These are phyloP conservation scores for Hedychridium roseum DNA, from an alignment of 2,888 invertebrate genomes.

Conservation along the genomic window DNA sequence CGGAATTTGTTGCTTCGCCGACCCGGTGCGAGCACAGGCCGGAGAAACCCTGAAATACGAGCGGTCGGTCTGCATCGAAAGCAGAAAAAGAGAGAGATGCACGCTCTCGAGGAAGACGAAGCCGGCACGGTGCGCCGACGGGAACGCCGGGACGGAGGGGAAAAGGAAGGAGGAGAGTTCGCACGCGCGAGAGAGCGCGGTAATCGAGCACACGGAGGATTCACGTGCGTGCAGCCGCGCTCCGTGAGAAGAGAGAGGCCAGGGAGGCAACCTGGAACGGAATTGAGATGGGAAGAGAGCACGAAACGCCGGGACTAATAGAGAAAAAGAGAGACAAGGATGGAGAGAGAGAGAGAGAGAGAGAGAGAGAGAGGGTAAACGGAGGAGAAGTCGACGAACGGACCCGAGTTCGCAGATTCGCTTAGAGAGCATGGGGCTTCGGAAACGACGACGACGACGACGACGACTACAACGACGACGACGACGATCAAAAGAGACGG, in stretches of 20 bases:
- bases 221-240: constrained; percentile 41
- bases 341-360: constrained; percentile 12
- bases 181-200: constrained; percentile 17
- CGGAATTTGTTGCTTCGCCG: constrained; percentile 50
- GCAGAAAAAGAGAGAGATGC: constrained; percentile 35
- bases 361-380: constrained; percentile 11
- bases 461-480: constrained; percentile 17
- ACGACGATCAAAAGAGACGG: constrained; percentile 14
- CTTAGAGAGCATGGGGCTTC: constrained; percentile 18
- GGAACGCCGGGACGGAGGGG: constrained; percentile 42
- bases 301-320: constrained; percentile 13
- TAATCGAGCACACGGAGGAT: constrained; percentile 52
- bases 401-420: constrained; percentile 27
- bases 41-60: constrained; percentile 45
- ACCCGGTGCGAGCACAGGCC: constrained; percentile 34
- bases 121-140: constrained; percentile 62
- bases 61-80: constrained; percentile 49
- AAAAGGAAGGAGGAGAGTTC: constrained; percentile 7
- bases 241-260: constrained; percentile 19
- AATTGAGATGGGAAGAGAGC: background rate
- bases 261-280: background rate
- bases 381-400: constrained; percentile 31
- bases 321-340: constrained; percentile 18
- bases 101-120: too few relatives aligned
- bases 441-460: constrained; percentile 14